Conservation (phyloP, 1,140 invertebrate species). For the Conus ventricosus region DNA sequence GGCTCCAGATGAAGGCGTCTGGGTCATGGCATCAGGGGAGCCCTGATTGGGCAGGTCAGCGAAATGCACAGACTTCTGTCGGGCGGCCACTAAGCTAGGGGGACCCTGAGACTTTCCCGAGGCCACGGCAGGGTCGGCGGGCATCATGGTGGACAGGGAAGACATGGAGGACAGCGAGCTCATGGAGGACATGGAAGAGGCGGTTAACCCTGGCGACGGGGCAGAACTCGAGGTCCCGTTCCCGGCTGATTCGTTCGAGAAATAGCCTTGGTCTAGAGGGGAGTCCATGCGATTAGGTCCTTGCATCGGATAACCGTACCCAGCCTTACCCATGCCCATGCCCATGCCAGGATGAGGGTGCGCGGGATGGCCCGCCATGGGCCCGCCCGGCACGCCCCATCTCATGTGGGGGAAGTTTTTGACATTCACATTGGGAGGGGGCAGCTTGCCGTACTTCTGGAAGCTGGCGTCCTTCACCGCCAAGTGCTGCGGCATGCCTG, state of each 20-base stretch:
- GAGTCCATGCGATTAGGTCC: constrained; percentile 49
- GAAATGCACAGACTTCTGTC: constrained; percentile 67
- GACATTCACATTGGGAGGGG: constrained; percentile 68
- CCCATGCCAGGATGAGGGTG: constrained; percentile 34
- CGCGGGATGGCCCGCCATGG: constrained; percentile 32
- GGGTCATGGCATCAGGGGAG: constrained; percentile 38
- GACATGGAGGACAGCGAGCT: constrained; percentile 52
- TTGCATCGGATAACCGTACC: constrained; percentile 42
- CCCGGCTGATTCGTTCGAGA: constrained; percentile 63
- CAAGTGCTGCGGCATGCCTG: constrained; percentile 12
- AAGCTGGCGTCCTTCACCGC: constrained; percentile 19
- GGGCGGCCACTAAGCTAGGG: not conserved
- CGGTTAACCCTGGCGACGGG: constrained; percentile 44
- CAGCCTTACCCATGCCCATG: constrained; percentile 39
- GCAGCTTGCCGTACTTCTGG: constrained; percentile 30
- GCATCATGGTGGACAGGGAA: constrained; percentile 57
- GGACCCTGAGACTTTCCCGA: constrained; percentile 1
- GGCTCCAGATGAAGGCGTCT: constrained; percentile 27
- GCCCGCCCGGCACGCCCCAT: constrained; percentile 34
- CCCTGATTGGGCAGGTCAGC: constrained; percentile 51
- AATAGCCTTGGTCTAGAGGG: constrained; percentile 67
- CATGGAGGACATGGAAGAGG: constrained; percentile 44
- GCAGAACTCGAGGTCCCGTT: constrained; percentile 61
- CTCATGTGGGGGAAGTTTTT: constrained; percentile 62
- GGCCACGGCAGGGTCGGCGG: constrained; percentile 45